phyloP scores from a whole-genome alignment of 2,113 vertebrate genomes.

The Notothenia rossii region DNA sequence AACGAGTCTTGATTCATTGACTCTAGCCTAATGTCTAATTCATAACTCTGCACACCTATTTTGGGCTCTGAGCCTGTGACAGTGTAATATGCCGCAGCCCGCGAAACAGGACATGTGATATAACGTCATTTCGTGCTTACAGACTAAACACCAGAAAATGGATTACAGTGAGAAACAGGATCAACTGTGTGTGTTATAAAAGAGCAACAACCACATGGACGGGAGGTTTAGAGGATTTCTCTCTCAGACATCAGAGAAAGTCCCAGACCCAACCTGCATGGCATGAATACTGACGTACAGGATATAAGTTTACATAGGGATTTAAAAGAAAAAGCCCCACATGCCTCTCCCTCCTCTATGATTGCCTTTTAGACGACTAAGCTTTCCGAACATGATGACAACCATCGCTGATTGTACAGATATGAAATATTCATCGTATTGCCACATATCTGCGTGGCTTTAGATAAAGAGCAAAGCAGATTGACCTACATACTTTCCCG shows the following conservation, averaged over 20 bases:
- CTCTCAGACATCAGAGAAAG: no score
- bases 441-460: constrained; percentile 60
- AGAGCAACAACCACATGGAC: constrained; percentile 62
- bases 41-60: constrained; percentile 26
- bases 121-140: constrained; percentile 41
- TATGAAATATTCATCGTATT: constrained; percentile 70
- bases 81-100: constrained; percentile 31
- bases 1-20: constrained; percentile 38
- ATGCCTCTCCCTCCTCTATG: neutral
- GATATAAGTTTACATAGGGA: constrained; percentile 29
- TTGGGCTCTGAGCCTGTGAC: neutral
- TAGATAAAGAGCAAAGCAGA: constrained; percentile 72
- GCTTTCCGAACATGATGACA: constrained; percentile 57
- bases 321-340: constrained; percentile 26
- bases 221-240: no score
- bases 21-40: constrained; percentile 7
- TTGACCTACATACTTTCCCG: constrained; percentile 79
- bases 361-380: constrained; percentile 54
- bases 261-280: neutral
- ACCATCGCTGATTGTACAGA: constrained; percentile 65
- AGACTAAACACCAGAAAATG: constrained; percentile 67
- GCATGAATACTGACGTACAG: neutral
- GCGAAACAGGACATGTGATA: constrained; percentile 45
- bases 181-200: constrained; percentile 66
- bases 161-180: constrained; percentile 73